Conservation (phyloP, 2,888 invertebrate species). For the Gastracanthus pulcherrimus region DNA sequence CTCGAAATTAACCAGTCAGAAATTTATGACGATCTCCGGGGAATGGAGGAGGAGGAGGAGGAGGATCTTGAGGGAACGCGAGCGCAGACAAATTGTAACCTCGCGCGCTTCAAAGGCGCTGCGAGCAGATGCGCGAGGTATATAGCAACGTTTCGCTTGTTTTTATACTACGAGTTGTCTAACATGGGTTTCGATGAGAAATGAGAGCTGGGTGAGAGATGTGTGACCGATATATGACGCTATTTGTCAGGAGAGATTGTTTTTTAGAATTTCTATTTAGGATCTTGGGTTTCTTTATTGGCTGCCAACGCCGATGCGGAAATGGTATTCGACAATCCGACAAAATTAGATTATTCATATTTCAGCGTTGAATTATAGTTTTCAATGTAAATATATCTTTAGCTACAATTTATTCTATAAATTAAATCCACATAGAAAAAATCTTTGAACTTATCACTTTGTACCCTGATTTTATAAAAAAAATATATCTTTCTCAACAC, state of each 20-base stretch:
- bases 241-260: neutral
- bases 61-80: neutral
- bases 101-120: conserved; percentile 14
- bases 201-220: neutral
- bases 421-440: no score
- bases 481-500: no score
- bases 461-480: no score
- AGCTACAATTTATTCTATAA: no score
- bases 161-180: neutral
- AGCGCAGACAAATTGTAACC: conserved; percentile 51
- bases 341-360: no score
- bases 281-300: no score
- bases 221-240: neutral
- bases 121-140: neutral
- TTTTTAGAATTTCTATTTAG: neutral
- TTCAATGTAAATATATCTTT: no score
- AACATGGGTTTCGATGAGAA: conserved; percentile 4
- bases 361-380: no score
- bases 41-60: neutral
- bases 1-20: conserved; percentile 54
- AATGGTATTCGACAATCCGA: no score
- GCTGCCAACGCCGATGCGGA: no score
- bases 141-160: neutral
- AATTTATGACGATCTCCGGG: conserved; percentile 49
- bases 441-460: no score